Base-by-base conservation (phyloP, 2,888 invertebrate species). In the Ophion slaviceki region DNA sequence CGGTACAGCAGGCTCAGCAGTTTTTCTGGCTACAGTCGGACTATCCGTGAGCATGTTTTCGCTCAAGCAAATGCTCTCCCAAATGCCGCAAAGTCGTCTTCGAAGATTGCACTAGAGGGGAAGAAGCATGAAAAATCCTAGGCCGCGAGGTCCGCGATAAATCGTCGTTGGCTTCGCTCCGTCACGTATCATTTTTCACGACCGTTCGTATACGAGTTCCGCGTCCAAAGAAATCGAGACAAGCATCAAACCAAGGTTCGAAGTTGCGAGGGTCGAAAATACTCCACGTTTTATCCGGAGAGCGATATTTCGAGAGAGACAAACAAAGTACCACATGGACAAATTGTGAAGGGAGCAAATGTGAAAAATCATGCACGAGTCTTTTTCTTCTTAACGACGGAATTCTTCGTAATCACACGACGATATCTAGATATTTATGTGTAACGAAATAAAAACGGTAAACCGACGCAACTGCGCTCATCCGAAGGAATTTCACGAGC, bases 11-110 rank as follows among this genome's bases (percentile, higher is more conserved):
- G 90, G 89, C 45, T 92, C 92, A 5, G 93, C 93, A 0, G 71
- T 90, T n/a, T 68, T 92, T 20, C 88, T 93, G 6, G 92, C 93
- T 7, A 91, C 92, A 3, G 87, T 92, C n/a, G 93, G 93, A 45
- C 81, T 93, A 0, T 92, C 93, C 5, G 86, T 93, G 78, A 92
- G 92, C 78, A 88, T 93, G 88, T 93, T 93, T 82, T 92, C 93
- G n/a, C 85, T 93, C 62, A 91, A 89, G 24, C 92, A 93, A 77
- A 91, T 93, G 93, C 86, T 91, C 36, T 87, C 91, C 2, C 88
- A 91, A 14, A 88, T 90, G 45, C 88, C 90, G 10, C 89, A 90
- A 4, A 84, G 82, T 70, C 91, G 89, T 62, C 76, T 88, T 4
- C 90, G 89, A 80, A 82, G 87, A 53, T 45, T 85, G 47, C 82